Percentiles rank a stretch among this genome's conserved stretches.
These are phyloP conservation scores for Altica lythri DNA, from an alignment of 2,888 invertebrate species.

Conservation along the genomic window DNA sequence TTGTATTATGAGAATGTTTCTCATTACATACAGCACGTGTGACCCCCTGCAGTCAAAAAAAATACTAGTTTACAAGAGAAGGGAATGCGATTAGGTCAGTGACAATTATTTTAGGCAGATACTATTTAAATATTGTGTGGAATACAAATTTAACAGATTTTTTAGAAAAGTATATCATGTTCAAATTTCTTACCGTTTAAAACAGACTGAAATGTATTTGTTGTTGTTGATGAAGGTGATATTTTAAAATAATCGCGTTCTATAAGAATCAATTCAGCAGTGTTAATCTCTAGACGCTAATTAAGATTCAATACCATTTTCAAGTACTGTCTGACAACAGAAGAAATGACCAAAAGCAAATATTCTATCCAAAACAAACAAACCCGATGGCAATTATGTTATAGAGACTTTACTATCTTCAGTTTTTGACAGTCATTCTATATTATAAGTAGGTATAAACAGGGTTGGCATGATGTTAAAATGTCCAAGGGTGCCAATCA, in stretches of 20 bases:
- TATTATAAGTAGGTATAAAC: conserved; percentile 9
- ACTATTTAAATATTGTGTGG: neutral
- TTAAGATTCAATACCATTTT: conserved; percentile 25
- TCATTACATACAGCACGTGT: conserved; percentile 20
- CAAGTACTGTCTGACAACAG: conserved; percentile 20
- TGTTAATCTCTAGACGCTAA: conserved; percentile 14
- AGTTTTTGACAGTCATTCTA: conserved; percentile 26
- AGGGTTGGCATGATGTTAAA: neutral
- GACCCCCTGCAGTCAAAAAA: conserved; percentile 10
- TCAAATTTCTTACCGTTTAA: neutral
- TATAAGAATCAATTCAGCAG: too few species aligned
- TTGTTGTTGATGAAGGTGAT: too few species aligned
- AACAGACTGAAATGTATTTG: neutral
- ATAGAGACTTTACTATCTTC: conserved; percentile 32
- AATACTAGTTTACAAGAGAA: too few species aligned
- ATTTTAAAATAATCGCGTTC: too few species aligned
- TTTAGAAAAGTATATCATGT: neutral
- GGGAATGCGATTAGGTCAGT: too few species aligned
- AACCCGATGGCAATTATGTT: conserved; percentile 33
- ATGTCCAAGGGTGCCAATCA: too few species aligned
- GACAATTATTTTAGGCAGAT: too few species aligned
- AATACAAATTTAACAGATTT: neutral
- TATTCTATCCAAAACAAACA: conserved; percentile 31
- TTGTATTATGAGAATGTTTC: conserved; percentile 24
- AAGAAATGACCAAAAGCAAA: conserved; percentile 22